Base-by-base conservation (phyloP, 37 sponge, comb jelly and placozoan species). In the Amphimedon queenslandica region DNA sequence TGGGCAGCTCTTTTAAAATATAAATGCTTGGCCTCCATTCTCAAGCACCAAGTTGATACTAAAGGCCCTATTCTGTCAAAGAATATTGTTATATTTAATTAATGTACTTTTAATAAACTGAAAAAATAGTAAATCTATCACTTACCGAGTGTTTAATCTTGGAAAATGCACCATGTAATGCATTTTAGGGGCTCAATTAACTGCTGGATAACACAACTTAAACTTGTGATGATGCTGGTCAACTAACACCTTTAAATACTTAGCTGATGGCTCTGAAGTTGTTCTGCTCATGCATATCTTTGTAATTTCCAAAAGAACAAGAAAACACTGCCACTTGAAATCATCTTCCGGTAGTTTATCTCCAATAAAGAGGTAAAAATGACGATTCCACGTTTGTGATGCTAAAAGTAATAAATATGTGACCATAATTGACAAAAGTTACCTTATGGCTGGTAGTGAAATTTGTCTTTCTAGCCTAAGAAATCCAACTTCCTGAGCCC, bases 131-230 rank as follows among this genome's bases (percentile, higher is more conserved):
- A n/a, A n/a, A n/a, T n/a, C n/a, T n/a, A n/a, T n/a, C 34, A 57
- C 71, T 67, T 33, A 78, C 79, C 36, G 55, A 23, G 68, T 23
- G 1, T 68, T 27, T 10, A 37, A 61, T 2, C 29, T 28, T 24
- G 79, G 79, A 58, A 78, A 78, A 31, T 78, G 79, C 1, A 69
- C 70, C 70, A 68, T 57, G 70, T 78, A 69, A 61, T 78, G 79
- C 35, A 35, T 47, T 36, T 66, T 77, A 28, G 77, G 77, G 1
- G 37, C 42, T 8, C 64, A n/a, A 13, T 25, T 28, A 6, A 57
- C 30, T n/a, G 30, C 40, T 3, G 79, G 79, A 42, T 78, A 78
- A 32, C 79, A 78, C 13, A 23, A 3, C 16, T 2, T 3, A 30
- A 79, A 79, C 3, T 40, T 25, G 6, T 31, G 28, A 55, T 61